phyloP scores from a whole-genome alignment of 2,113 vertebrate genomes.

The Pterocles burchelli region DNA sequence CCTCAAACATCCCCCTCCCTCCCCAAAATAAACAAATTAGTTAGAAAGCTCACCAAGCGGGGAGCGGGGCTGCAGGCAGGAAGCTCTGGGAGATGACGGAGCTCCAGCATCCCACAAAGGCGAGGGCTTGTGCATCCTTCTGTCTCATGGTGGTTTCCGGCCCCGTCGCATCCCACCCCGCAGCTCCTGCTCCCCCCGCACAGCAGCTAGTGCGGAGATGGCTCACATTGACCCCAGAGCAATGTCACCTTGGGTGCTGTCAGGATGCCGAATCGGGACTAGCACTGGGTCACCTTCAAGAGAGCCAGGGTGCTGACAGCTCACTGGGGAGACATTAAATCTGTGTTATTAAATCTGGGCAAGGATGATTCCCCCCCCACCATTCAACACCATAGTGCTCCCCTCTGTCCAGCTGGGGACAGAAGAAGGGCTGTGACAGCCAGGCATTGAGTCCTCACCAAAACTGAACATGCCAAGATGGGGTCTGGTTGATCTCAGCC shows the following conservation, averaged over 20 bases:
- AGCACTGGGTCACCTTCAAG: not conserved
- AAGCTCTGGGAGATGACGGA: not conserved
- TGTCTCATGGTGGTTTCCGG: not conserved
- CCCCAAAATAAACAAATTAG: conserved; percentile 41
- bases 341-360: not conserved
- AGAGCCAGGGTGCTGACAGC: not conserved
- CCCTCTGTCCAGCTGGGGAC: not conserved
- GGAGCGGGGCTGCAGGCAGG: not conserved
- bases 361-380: not conserved
- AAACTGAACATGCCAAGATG: not conserved
- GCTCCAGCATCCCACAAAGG: not conserved
- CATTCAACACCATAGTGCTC: not conserved
- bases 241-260: not conserved
- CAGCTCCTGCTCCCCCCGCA: not conserved
- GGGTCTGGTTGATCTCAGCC: not conserved
- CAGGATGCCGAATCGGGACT: rapidly evolving
- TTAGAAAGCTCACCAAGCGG: not conserved
- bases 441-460: not conserved
- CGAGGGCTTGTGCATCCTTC: not conserved
- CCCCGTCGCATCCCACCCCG: not conserved
- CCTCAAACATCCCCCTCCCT: not conserved
- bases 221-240: not conserved
- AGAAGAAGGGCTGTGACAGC: not conserved
- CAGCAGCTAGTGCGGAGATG: rapidly evolving
- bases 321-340: not conserved